Evolutionary conservation across 2,797 vertebrate genomes (phyloP), one percentile per base, ranked within the genome.

Genomic region (Fratercula arctica): DNA sequence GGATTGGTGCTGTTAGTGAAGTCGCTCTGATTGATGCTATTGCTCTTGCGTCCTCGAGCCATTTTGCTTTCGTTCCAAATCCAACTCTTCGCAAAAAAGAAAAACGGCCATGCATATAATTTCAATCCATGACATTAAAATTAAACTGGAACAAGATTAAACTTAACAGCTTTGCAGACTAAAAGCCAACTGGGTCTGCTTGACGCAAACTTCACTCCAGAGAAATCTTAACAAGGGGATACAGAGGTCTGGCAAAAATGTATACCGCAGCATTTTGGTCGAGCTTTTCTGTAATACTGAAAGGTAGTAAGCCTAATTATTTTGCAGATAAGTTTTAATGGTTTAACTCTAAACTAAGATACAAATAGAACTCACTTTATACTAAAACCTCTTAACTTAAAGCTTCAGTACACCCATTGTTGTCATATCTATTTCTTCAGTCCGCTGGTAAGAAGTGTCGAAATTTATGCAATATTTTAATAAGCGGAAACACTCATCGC

Each of bases 1-100:
- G 99, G 99, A 87, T 99, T 98, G 96, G 98, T 99, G 97, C 98
- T 99, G 98, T 98, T 98, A 98, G 98, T 98, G 95, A 82, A 96
- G 89, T 97, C 96, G 43, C 96, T 97, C 93, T 95, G 94, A 85
- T 91, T 92, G 87, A 70, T 98, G 74, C 96, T 96, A 95, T 94
- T 95, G 95, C 98, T 99, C 97, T 97, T 99, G 98, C 98, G 98
- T 98, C 98, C 98, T 97, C 98, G 98, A 97, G 98, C 98, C 98
- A 99, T 99, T 97, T 93, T 97, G 94, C 85, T 96, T 96, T 97
- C 73, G 69, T 80, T 81, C 80, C 97, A 97, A 96, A 97, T 86
- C 86, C 85, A 97, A 94, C 93, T 96, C 95, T 97, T 97, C 91
- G 86, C 96, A 97, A 96, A 96, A 98, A 84, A 97, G 95, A 97